Conservation (phyloP, 2,797 vertebrate genomes). For the Rhabdophis nuchalis region DNA sequence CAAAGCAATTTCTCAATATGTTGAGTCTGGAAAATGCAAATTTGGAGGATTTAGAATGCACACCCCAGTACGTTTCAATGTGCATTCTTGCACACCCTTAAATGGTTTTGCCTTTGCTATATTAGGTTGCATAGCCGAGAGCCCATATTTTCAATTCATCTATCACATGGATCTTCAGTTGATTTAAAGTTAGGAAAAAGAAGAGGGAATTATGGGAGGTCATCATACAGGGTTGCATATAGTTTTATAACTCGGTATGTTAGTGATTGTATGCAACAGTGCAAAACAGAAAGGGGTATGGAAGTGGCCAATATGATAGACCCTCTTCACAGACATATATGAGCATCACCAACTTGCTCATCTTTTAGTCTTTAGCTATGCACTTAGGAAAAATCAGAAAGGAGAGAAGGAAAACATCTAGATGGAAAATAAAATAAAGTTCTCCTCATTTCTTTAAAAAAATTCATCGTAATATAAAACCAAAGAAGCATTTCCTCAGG, state of each 20-base stretch:
- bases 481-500: conserved; percentile 60
- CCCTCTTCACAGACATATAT: conserved; percentile 43
- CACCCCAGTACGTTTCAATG: background rate
- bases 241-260: conserved; percentile 13
- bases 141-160: conserved; percentile 10
- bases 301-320: conserved; percentile 26
- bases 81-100: background rate
- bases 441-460: conserved; percentile 29
- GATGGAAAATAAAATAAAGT: conserved; percentile 45
- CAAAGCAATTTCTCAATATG: conserved; percentile 10
- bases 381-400: conserved; percentile 20
- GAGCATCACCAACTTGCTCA: conserved; percentile 30
- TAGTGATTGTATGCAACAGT: conserved; percentile 22
- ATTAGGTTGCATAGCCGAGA: background rate
- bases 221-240: conserved; percentile 27
- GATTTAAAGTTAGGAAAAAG: background rate
- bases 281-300: conserved; percentile 6
- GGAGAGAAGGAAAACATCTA: conserved; percentile 41
- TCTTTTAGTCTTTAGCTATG: conserved; percentile 47
- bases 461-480: conserved; percentile 36
- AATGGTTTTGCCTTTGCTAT: conserved; percentile 8
- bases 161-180: conserved; percentile 33
- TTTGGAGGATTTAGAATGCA: conserved; percentile 19
- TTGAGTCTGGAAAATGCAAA: background rate
- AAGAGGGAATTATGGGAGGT: background rate